A percentile compares a stretch with the other conserved stretches of the same genome.
Conservation (phyloP, 2,888 invertebrate genomes). For the Dynastes hyllus region DNA sequence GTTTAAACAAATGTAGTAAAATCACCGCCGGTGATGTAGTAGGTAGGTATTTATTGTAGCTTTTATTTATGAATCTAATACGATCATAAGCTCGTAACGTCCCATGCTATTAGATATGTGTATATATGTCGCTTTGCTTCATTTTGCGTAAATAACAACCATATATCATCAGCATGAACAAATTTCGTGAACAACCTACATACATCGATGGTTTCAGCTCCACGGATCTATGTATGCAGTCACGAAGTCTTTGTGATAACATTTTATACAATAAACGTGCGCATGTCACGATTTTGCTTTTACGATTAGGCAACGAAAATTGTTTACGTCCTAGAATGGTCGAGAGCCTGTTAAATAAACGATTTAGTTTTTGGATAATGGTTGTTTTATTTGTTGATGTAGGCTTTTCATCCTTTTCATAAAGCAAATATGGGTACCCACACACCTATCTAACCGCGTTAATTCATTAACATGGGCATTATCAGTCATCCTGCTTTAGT, state of each 20-base stretch:
- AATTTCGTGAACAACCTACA: neutral
- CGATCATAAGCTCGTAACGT: no score
- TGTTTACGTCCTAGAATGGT: no score
- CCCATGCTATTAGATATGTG: no score
- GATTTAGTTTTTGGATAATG: neutral
- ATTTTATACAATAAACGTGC: neutral
- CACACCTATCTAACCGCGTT: constrained; percentile 3
- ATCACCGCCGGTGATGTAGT: no score
- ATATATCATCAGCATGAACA: neutral
- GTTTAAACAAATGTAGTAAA: no score
- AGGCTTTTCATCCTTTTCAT: constrained; percentile 1
- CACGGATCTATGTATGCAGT: neutral
- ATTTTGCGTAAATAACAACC: no score
- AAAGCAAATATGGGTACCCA: constrained; percentile 19
- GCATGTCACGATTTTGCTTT: neutral
- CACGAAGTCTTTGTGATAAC: constrained; percentile 4
- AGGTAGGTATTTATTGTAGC: no score
- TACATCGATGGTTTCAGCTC: no score
- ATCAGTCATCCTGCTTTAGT: constrained; percentile 11
- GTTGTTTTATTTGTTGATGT: neutral
- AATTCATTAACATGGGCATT: neutral
- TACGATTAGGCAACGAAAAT: neutral
- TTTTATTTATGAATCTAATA: no score
- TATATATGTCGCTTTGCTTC: no score
- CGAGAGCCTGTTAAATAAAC: neutral